Conservation (phyloP, 2,113 vertebrate species). For the Chlamydotis undulata region DNA sequence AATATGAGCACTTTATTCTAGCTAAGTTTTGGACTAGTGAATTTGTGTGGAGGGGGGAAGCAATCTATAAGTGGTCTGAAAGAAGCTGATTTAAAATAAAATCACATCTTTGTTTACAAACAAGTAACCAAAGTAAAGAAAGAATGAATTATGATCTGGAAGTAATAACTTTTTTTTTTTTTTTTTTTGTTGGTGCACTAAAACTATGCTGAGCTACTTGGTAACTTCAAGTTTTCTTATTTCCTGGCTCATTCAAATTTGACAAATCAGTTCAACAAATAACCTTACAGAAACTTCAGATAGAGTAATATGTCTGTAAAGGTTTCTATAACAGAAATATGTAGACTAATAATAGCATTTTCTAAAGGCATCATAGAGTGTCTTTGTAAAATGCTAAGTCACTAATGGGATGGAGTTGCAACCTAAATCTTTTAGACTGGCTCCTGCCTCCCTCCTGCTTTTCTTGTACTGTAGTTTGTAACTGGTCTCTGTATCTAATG, state of each 20-base stretch:
- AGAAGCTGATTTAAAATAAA: neutral
- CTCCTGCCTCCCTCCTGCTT: neutral
- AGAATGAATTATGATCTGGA: neutral
- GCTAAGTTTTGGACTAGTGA: neutral
- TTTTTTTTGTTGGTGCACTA: neutral
- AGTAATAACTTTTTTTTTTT: neutral
- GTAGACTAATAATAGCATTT: neutral
- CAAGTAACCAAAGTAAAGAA: neutral
- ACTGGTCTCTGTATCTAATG: neutral
- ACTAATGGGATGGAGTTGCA: neutral
- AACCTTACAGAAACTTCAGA: neutral
- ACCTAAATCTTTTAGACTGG: neutral
- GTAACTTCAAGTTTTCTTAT: neutral
- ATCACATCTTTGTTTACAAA: neutral
- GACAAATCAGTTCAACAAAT: neutral
- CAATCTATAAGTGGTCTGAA: neutral
- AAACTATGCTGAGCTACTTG: neutral
- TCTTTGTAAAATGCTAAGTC: neutral
- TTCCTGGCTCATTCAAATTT: constrained; percentile 56
- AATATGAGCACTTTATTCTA: neutral
- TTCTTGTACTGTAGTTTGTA: neutral
- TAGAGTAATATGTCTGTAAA: constrained; percentile 65
- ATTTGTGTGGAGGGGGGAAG: neutral
- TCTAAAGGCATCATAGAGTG: neutral
- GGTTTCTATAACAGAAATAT: neutral